Evolutionary conservation across 2,888 invertebrate species (phyloP).

Genomic region (Carcina quercana): DNA sequence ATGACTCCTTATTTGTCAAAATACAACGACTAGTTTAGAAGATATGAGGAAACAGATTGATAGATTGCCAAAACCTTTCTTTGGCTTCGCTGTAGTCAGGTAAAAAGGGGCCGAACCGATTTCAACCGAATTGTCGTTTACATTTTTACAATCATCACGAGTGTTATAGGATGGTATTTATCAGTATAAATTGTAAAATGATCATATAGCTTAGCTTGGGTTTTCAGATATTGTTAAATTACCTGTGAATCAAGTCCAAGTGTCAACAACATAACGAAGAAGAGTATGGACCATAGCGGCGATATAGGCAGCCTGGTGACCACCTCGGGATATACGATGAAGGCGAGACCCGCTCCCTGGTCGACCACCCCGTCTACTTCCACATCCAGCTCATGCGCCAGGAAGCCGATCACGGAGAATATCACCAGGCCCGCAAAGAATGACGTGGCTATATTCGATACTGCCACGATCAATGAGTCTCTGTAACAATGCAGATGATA

Average conservation of each 20-base stretch:
- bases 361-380: constrained; percentile 81
- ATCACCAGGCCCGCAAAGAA: constrained; percentile 88
- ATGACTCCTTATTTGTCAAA: no score
- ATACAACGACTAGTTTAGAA: no score
- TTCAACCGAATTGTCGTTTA: no score
- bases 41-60: no score
- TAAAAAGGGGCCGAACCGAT: no score
- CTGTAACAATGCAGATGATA: constrained; percentile 47
- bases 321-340: constrained; percentile 90
- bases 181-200: no score
- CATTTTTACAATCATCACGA: no score
- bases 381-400: constrained; percentile 84
- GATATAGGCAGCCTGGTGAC: constrained; percentile 85
- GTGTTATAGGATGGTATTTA: no score
- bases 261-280: constrained; percentile 86
- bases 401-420: constrained; percentile 87
- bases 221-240: no score
- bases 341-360: constrained; percentile 85
- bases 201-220: no score
- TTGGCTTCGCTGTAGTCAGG: no score
- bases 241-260: constrained; percentile 83
- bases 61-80: no score
- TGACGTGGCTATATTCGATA: constrained; percentile 85
- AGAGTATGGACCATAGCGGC: constrained; percentile 87
- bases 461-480: constrained; percentile 83